phyloP scores from a whole-genome alignment of 1,140 invertebrate species.

The Cyclina sinensis region DNA sequence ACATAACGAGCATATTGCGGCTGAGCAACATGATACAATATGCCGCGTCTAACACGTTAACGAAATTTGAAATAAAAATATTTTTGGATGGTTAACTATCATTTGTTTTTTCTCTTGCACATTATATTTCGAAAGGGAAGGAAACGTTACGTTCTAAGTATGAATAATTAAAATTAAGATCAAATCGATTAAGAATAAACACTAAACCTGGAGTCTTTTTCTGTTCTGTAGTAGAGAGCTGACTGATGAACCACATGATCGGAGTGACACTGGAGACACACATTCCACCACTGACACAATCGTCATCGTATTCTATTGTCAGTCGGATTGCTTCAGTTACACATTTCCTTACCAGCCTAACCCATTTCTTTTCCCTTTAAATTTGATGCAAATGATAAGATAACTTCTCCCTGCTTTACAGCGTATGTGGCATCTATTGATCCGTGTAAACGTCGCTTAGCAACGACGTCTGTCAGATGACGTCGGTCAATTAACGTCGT shows the following conservation, averaged over 20 bases:
- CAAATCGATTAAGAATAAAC: not conserved
- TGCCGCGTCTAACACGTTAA: too few relatives aligned
- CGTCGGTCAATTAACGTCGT: not conserved
- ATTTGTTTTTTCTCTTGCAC: not conserved
- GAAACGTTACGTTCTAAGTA: not conserved
- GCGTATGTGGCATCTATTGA: too few relatives aligned
- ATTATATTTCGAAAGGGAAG: not conserved
- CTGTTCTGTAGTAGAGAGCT: not conserved
- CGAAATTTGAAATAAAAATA: too few relatives aligned
- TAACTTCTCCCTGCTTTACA: not conserved
- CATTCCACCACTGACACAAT: slow-evolving; percentile 59
- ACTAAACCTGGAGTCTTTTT: slow-evolving; percentile 25
- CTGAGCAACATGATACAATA: too few relatives aligned
- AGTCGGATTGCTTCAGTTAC: too few relatives aligned
- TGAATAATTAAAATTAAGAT: not conserved
- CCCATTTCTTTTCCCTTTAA: not conserved
- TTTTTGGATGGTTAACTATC: not conserved
- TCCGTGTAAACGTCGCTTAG: not conserved
- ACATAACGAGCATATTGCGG: not conserved
- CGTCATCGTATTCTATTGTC: slow-evolving; percentile 18
- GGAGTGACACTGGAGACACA: slow-evolving; percentile 36
- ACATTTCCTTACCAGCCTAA: not conserved
- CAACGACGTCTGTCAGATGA: not conserved
- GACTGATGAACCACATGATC: slow-evolving; percentile 56
- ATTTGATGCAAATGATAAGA: not conserved